These are phyloP conservation scores for Gavialis gangeticus DNA, from an alignment of 2,113 vertebrate genomes.

Conservation along the genomic window DNA sequence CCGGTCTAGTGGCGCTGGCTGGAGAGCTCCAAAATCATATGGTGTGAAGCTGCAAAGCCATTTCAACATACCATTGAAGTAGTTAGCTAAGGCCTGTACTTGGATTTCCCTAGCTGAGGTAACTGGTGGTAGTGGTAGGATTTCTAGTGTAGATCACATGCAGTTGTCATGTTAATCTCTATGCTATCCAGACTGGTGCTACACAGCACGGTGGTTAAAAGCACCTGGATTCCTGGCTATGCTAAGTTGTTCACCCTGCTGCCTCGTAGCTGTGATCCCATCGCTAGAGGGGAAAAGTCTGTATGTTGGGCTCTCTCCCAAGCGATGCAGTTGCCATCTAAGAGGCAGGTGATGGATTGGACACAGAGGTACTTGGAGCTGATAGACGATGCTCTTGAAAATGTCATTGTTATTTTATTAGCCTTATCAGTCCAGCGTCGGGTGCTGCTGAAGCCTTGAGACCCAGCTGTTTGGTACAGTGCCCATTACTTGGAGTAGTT, in stretches of 20 bases:
- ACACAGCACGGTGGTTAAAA: not conserved
- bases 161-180: not conserved
- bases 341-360: not conserved
- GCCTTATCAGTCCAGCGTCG: accelerated
- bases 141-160: not conserved
- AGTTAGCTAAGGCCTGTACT: not conserved
- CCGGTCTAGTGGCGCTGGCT: not conserved
- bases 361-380: not conserved
- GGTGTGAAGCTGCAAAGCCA: not conserved
- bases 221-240: accelerated
- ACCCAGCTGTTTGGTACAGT: not conserved
- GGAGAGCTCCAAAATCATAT: not conserved
- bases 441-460: not conserved
- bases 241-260: not conserved
- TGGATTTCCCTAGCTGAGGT: not conserved
- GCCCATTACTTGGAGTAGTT: too few species aligned
- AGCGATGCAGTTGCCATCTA: not conserved
- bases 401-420: not conserved
- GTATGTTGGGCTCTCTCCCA: not conserved
- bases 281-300: accelerated
- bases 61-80: not conserved
- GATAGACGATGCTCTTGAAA: not conserved
- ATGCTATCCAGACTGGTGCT: not conserved
- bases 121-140: not conserved
- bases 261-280: not conserved